These are phyloP conservation scores for Chondrilla cf. caribensis DNA, from an alignment of 37 sponge, comb jelly and placozoan genomes.

Conservation along the genomic window DNA sequence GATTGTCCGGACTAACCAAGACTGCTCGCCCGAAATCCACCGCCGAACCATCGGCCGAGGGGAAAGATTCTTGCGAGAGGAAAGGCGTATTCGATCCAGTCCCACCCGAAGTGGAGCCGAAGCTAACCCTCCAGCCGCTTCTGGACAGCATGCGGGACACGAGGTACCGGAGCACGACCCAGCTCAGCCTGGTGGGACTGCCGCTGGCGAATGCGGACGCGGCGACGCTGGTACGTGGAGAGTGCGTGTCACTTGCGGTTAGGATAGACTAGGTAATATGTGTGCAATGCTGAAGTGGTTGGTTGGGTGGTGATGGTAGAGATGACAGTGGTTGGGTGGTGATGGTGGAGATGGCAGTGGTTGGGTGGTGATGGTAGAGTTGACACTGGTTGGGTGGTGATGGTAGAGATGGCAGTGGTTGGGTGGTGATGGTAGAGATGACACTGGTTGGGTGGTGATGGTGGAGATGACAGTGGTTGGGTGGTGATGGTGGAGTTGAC, in stretches of 20 bases:
- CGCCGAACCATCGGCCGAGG: background rate
- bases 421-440: too few species aligned
- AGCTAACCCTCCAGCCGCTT: background rate
- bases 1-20: background rate
- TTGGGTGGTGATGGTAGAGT: too few species aligned
- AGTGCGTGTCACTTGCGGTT: background rate
- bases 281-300: too few species aligned
- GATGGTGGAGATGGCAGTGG: too few species aligned
- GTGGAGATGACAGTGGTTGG: too few species aligned
- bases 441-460: too few species aligned
- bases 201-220: constrained; percentile 1
- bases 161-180: background rate
- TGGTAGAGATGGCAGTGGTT: too few species aligned
- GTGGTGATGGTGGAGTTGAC: too few species aligned
- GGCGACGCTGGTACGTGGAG: background rate
- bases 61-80: background rate
- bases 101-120: background rate
- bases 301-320: too few species aligned
- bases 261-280: background rate
- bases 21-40: background rate
- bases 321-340: too few species aligned
- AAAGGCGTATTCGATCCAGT: background rate
- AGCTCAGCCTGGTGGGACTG: background rate
- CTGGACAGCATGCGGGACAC: background rate
- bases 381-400: too few species aligned